Evolutionary conservation across 2,113 vertebrate species (phyloP).

Genomic region (Bubo scandiacus): DNA sequence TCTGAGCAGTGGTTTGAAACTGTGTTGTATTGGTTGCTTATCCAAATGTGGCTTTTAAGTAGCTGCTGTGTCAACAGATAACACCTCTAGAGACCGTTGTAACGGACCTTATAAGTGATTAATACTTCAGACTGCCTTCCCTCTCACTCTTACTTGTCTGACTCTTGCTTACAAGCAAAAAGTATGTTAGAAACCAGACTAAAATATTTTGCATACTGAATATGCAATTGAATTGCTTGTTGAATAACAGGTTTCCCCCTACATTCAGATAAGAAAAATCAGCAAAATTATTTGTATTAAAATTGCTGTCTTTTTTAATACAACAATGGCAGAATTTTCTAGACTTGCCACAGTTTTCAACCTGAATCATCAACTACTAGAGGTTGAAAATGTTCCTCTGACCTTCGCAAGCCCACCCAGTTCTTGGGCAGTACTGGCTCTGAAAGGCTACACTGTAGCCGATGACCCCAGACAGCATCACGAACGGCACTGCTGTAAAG

Average conservation of each 20-base stretch:
- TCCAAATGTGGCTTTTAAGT: neutral
- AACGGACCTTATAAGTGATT: neutral
- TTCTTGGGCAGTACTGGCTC: neutral
- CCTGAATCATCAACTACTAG: neutral
- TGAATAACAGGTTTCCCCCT: neutral
- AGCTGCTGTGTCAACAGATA: neutral
- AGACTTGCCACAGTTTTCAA: neutral
- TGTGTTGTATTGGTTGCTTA: neutral
- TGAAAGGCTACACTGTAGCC: rapidly evolving
- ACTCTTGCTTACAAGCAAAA: neutral
- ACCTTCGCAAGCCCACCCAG: rapidly evolving
- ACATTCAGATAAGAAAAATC: neutral
- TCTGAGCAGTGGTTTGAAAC: neutral
- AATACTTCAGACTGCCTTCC: neutral
- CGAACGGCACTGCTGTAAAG: neutral
- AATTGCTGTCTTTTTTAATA: neutral
- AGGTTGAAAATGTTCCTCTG: rapidly evolving
- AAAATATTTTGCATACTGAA: neutral
- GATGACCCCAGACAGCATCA: rapidly evolving
- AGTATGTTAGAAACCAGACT: neutral
- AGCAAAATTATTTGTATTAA: neutral
- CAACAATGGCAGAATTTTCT: neutral
- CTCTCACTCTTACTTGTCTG: neutral
- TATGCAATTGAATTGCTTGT: neutral
- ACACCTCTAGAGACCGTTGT: neutral